phyloP scores from a whole-genome alignment of 1,140 invertebrate species.

The Diploscapter pachys region DNA sequence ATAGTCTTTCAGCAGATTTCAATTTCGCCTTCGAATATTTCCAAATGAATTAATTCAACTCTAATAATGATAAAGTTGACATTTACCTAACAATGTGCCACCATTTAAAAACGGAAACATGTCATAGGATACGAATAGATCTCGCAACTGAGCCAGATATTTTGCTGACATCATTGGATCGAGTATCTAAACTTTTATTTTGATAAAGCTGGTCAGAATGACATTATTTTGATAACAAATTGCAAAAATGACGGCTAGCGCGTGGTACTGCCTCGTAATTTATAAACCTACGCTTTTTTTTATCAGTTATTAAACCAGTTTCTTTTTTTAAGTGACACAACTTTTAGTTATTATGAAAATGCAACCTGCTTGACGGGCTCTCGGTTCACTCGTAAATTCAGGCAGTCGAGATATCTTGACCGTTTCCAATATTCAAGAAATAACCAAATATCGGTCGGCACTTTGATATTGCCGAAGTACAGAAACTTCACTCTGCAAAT shows the following conservation, averaged over 20 bases:
- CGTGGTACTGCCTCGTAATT: no score
- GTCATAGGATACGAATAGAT: constrained; percentile 8
- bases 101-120: constrained; percentile 12
- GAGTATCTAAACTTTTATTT: background rate
- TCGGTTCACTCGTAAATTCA: constrained; percentile 1
- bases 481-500: background rate
- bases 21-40: background rate
- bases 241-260: no score
- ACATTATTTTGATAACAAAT: background rate
- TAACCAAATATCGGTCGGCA: constrained; percentile 10
- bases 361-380: no score
- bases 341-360: no score
- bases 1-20: background rate
- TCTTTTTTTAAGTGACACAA: background rate
- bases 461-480: constrained; percentile 7
- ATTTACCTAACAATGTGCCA: constrained; percentile 15
- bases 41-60: background rate
- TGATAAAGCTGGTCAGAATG: background rate
- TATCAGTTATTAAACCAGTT: background rate
- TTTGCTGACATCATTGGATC: background rate
- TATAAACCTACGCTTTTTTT: background rate
- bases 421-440: constrained; percentile 12
- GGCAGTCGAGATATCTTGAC: constrained; percentile 15
- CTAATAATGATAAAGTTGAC: background rate
- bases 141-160: background rate